phyloP scores from a whole-genome alignment of 2,888 invertebrate genomes.

The Drosophila pseudotalamancana region DNA sequence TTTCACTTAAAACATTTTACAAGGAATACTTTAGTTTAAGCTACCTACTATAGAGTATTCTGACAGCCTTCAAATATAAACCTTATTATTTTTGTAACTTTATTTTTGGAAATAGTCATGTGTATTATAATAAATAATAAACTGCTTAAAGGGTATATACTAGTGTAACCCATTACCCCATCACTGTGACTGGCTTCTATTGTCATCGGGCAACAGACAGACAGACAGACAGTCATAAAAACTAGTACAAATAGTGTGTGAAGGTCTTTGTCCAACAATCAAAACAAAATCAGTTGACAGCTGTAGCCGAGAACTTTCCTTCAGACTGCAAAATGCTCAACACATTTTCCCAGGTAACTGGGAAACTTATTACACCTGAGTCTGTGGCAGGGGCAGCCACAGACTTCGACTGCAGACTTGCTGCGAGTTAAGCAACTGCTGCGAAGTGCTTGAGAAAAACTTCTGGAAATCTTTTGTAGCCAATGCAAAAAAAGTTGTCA shows the following conservation, averaged over 20 bases:
- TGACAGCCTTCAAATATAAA: too few species aligned
- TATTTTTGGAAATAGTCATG: too few species aligned
- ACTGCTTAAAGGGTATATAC: neutral
- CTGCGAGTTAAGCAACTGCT: slow-evolving; percentile 33
- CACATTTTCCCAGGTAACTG: slow-evolving; percentile 14
- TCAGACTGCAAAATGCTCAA: slow-evolving; percentile 14
- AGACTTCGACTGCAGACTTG: slow-evolving; percentile 11
- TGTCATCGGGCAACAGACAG: neutral
- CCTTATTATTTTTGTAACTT: too few species aligned
- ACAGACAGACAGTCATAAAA: slow-evolving; percentile 25
- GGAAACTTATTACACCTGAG: slow-evolving; percentile 13
- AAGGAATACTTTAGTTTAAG: too few species aligned
- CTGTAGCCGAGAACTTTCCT: slow-evolving; percentile 16
- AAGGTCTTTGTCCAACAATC: slow-evolving; percentile 35
- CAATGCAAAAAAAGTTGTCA: slow-evolving; percentile 20
- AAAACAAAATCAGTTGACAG: slow-evolving; percentile 39
- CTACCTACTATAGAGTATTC: too few species aligned
- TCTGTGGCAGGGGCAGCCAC: neutral
- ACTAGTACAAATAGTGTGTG: slow-evolving; percentile 19
- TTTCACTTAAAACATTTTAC: too few species aligned
- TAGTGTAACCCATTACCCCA: neutral
- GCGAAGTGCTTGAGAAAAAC: slow-evolving; percentile 30
- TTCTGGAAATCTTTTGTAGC: slow-evolving; percentile 45
- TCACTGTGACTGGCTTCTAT: neutral
- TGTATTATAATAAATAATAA: too few species aligned